Base-by-base conservation (phyloP, 2,113 vertebrate genomes). In the Macrotus californicus region DNA sequence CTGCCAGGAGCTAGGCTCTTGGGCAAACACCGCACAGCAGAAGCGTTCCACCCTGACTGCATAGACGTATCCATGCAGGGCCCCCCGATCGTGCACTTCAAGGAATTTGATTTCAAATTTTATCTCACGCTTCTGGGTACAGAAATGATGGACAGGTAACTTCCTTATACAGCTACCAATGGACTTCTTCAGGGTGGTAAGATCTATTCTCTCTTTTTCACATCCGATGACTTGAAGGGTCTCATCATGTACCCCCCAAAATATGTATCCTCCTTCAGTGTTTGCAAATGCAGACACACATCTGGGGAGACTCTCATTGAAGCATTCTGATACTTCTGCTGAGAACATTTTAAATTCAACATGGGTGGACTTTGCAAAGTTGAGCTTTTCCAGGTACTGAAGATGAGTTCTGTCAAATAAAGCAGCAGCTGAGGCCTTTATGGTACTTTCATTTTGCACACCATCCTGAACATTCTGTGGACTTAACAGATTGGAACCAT, bases 231-330 rank as follows among this genome's bases (percentile, higher is more conserved):
- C 96, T 77, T 21, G 48, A 19, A n/a, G 1, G 4, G 56, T 48
- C 16, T 43, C 19, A 59, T 96, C 84, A 2, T 96, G 29, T 43
- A 97, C 94, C 36, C 97, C 95, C 10, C 96, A 84, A 95, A 97
- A 94, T 7, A 97, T 59, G 67, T 95, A 96, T 1, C 97, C 97
- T 1, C 96, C 96, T 5, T 39, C 6, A 19, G 90, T 8, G 66
- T 97, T 97, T 73, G 95, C 96, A 83, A 98, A 97, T 6, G 93
- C 96, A 92, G 97, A 87, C 3, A 97, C 69, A 39, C 72, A 97
- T 6, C 70, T 82, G 34, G 90, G 87, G 4, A 98, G 41, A 0
- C 4, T 76, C 34, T 96, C 59, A 3, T 72, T n/a, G 67, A 98
- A 41, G 82, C 89, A 59, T 6, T 64, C 73, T 12, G 14, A 29